A percentile compares a stretch with the other conserved stretches of the same genome.
Conservation (phyloP, 1,140 invertebrate species). For the Ladona fulva region DNA sequence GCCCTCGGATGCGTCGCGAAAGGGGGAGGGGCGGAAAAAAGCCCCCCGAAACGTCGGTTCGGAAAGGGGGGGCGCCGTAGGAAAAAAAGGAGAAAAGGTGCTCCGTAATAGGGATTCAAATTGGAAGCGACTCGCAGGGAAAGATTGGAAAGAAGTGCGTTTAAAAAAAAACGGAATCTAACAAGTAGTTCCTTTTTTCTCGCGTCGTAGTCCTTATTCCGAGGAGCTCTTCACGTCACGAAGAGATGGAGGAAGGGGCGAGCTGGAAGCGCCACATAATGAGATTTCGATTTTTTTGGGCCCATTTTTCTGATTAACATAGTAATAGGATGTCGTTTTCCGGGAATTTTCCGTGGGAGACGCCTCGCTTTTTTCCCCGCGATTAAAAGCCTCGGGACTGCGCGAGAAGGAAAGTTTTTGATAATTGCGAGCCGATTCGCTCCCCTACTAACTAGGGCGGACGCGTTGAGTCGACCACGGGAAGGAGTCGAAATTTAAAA, state of each 20-base stretch:
- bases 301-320: neutral
- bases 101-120: slow-evolving; percentile 5
- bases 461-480: no score
- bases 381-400: neutral
- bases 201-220: neutral
- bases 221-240: neutral
- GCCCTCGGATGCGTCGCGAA: neutral
- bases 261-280: neutral
- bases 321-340: neutral
- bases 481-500: no score
- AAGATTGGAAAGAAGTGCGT: neutral
- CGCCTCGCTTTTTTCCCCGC: neutral
- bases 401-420: neutral
- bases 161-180: neutral
- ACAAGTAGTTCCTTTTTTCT: neutral
- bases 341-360: neutral
- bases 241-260: neutral
- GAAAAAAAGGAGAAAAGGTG: neutral
- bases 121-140: neutral
- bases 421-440: neutral
- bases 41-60: neutral
- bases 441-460: neutral
- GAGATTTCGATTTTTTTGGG: slow-evolving; percentile 1
- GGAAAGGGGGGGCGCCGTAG: neutral
- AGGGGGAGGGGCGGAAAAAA: neutral